phyloP scores from a whole-genome alignment of 2,113 vertebrate genomes.

The Nothocercus julius region DNA sequence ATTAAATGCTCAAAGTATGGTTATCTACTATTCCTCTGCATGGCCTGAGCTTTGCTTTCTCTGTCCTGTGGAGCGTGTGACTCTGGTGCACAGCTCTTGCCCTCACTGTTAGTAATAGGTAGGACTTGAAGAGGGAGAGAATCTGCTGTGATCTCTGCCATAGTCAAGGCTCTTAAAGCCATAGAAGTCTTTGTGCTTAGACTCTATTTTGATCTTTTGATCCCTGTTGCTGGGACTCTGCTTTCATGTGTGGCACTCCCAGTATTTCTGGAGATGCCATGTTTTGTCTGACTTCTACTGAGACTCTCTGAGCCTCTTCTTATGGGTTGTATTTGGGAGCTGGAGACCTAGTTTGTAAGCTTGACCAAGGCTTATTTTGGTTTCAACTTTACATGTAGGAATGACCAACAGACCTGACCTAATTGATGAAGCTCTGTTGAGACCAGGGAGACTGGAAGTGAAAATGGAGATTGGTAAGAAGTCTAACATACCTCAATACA shows the following conservation, averaged over 20 bases:
- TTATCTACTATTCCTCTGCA: not conserved
- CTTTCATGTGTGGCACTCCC: not conserved
- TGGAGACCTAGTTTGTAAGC: not conserved
- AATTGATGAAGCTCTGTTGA: conserved; percentile 94
- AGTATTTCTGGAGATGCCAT: not conserved
- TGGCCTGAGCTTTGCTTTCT: not conserved
- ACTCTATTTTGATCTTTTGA: not conserved
- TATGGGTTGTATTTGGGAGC: not conserved
- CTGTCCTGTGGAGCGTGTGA: not conserved
- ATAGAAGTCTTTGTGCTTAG: not conserved
- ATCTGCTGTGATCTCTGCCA: not conserved
- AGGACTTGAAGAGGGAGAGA: not conserved
- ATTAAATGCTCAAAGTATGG: not conserved
- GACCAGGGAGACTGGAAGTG: conserved; percentile 94
- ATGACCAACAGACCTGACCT: conserved; percentile 99
- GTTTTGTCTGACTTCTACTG: not conserved
- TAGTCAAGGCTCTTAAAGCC: not conserved
- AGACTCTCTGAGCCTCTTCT: not conserved
- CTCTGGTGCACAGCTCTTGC: not conserved
- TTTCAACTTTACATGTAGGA: conserved; percentile 77
- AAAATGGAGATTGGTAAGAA: conserved; percentile 98
- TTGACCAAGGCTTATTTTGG: not conserved
- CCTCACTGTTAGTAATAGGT: not conserved
- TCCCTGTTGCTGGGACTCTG: not conserved
- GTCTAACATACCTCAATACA: not conserved